A percentile compares a stretch with the other conserved stretches of the same genome.
These are phyloP conservation scores for Peromyscus maniculatus DNA, from an alignment of 2,113 vertebrate genomes.

Conservation along the genomic window DNA sequence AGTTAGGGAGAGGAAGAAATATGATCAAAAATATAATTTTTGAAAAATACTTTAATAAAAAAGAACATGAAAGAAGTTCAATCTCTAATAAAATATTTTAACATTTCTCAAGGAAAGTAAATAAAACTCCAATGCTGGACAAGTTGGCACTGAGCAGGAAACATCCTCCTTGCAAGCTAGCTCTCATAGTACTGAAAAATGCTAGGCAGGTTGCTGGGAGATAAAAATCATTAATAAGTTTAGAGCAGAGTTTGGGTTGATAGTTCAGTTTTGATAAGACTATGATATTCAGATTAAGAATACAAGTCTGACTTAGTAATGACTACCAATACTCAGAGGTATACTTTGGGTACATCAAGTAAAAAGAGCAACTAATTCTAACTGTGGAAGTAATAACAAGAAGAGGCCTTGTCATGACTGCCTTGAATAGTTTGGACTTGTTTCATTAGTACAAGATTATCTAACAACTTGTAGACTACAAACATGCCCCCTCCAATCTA, in stretches of 20 bases:
- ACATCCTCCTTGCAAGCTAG: neutral
- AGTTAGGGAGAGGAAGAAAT: neutral
- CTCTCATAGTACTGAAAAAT: neutral
- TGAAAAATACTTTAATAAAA: neutral
- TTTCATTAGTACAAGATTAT: constrained; percentile 40
- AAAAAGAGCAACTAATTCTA: constrained; percentile 64
- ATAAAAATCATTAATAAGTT: neutral
- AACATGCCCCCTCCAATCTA: neutral
- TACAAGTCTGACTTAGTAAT: constrained; percentile 34
- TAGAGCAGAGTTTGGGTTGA: constrained; percentile 21
- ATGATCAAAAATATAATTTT: neutral
- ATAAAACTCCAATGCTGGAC: neutral
- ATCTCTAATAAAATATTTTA: neutral
- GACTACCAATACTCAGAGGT: constrained; percentile 68
- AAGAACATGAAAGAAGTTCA: neutral
- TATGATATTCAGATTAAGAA: constrained; percentile 37
- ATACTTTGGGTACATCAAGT: constrained; percentile 61
- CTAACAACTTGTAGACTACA: constrained; percentile 41
- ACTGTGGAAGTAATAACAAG: constrained; percentile 46
- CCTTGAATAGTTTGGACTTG: constrained; percentile 21
- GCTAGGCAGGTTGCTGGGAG: neutral
- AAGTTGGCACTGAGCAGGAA: neutral
- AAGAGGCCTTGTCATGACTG: neutral
- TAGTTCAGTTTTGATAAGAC: constrained; percentile 13
- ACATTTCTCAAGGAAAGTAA: neutral